Evolutionary conservation across 2,797 vertebrate genomes (phyloP).

Genomic region (Pseudomugil gertrudae): DNA sequence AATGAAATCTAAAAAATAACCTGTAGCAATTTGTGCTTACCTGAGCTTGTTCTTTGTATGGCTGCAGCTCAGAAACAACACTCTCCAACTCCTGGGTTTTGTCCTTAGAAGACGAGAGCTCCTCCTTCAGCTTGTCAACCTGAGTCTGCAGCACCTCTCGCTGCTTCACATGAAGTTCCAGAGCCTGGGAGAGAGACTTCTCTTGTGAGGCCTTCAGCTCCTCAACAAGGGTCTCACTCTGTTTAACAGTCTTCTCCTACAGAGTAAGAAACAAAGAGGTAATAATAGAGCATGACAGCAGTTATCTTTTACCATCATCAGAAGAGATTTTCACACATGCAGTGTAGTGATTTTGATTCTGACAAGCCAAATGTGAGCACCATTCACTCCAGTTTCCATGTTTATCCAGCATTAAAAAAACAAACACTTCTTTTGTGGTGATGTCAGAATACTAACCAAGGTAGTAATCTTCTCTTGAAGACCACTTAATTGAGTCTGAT

Average conservation of each 20-base stretch:
- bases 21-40: conserved; percentile 68
- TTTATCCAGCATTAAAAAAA: neutral
- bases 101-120: conserved; percentile 75
- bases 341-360: neutral
- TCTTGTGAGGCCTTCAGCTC: conserved; percentile 83
- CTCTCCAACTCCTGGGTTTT: conserved; percentile 80
- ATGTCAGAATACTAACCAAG: conserved; percentile 81
- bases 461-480: conserved; percentile 82
- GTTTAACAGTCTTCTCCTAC: conserved; percentile 85
- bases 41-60: conserved; percentile 85
- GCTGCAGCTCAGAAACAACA: conserved; percentile 82
- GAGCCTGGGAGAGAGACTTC: conserved; percentile 78
- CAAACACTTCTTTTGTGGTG: neutral
- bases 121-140: conserved; percentile 76
- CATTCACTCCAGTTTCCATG: neutral
- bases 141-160: conserved; percentile 75
- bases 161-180: conserved; percentile 76
- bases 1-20: neutral
- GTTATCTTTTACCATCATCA: neutral
- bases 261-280: conserved; percentile 9
- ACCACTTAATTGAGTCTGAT: conserved; percentile 80
- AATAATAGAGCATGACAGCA: neutral
- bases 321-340: neutral
- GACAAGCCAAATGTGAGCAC: neutral
- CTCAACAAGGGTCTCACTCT: conserved; percentile 73